These are phyloP conservation scores for Nothocercus nigrocapillus DNA, from an alignment of 2,113 vertebrate genomes.

Conservation along the genomic window DNA sequence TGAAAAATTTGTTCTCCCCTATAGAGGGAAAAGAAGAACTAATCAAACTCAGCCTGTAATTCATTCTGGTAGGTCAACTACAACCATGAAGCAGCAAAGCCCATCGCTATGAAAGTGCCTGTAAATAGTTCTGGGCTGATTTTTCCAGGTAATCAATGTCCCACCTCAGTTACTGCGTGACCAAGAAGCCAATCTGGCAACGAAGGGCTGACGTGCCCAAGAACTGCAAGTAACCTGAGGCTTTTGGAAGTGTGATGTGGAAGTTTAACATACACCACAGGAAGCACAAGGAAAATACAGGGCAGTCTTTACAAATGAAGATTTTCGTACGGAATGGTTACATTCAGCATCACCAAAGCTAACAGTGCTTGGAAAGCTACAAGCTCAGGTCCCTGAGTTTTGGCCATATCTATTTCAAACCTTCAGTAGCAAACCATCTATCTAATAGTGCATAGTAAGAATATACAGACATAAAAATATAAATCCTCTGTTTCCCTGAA, in stretches of 20 bases:
- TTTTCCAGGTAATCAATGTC: constrained; percentile 11
- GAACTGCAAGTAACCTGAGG: neutral
- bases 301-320: neutral
- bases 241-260: neutral
- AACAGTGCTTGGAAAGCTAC: neutral
- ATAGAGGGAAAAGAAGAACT: neutral
- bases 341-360: neutral
- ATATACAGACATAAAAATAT: neutral
- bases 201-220: neutral
- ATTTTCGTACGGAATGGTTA: neutral
- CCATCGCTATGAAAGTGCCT: neutral
- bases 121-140: constrained; percentile 1
- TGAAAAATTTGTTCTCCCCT: neutral
- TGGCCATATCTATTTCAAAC: neutral
- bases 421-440: neutral
- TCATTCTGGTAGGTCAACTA: neutral
- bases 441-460: neutral
- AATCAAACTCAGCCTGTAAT: constrained; percentile 1
- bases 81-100: constrained; percentile 5
- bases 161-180: constrained; percentile 6
- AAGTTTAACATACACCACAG: neutral
- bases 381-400: neutral
- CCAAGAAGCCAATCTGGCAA: neutral
- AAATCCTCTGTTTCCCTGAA: neutral
- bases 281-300: neutral